Evolutionary conservation across 2,797 vertebrate species (phyloP), one percentile per base, ranked within the genome.

Genomic region (Arnoldichthys spilopterus): DNA sequence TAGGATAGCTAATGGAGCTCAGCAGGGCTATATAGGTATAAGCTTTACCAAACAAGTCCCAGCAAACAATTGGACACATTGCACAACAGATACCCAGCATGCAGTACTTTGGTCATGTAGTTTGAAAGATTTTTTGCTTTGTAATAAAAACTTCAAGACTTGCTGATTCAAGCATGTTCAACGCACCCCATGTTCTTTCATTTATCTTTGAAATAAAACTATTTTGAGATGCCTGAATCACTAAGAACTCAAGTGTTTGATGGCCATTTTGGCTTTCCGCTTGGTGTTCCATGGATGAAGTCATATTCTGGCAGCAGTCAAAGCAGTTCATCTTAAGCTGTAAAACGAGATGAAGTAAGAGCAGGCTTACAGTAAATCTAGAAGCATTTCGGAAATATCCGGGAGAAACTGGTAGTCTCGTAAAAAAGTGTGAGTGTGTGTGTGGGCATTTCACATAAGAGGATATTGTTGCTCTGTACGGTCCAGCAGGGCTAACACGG

Each of bases 301-400:
- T 83, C 75, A 80, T 73, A 32, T 26, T 69, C 63, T 77, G 80
- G 77, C 81, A 32, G 24, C 11, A 53, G 62, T 37, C 7, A 2
- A 16, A 22, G 45, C 77, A 54, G 79, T 67, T 79, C 70, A 68
- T 40, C 73, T 77, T 68, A 28, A 59, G 74, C 45, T 61, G 63
- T 79, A 83, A 77, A 79, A 77, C 18, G 6, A 47, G 64, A 74
- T 82, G 80, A 75, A 54, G 69, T 79, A 74, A 79, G 77, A 74
- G 34, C 63, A 28, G 64, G 64, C 6, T 79, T 74, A 37, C 43
- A 68, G 61, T 74, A 67, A 40, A 77, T 71, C 77, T 32, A 53
- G 49, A 69, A 77, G 61, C 63, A 22, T 66, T 53, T 74, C 49
- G 71, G 71, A 77, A 77, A 77, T 61, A 26, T n/a, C 30, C 32